Evolutionary conservation across 2,113 vertebrate genomes (phyloP).

Genomic region (Ciconia stormi): DNA sequence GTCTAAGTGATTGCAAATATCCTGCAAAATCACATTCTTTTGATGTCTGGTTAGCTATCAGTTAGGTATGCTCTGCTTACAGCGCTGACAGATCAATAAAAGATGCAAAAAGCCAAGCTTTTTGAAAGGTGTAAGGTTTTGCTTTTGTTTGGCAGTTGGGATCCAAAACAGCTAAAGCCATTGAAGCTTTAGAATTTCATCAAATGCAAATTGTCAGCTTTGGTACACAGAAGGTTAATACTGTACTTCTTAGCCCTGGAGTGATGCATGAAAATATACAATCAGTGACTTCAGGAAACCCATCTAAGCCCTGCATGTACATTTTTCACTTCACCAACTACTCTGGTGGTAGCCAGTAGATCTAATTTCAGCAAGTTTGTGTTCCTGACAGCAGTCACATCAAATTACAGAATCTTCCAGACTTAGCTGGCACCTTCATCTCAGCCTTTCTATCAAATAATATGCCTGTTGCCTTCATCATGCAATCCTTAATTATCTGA

Average conservation of each 20-base stretch:
- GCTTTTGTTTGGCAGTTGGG: not conserved
- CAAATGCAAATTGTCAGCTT: conserved; percentile 4
- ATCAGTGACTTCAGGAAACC: conserved; percentile 48
- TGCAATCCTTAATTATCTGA: conserved; percentile 69
- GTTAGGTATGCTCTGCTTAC: not conserved
- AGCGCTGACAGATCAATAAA: not conserved
- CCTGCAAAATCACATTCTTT: not conserved
- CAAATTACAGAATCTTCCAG: conserved; percentile 64
- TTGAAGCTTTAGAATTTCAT: not conserved
- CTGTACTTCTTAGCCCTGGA: not conserved
- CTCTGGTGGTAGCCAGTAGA: conserved; percentile 32
- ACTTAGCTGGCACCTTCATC: conserved; percentile 66
- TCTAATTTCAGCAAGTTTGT: conserved; percentile 56
- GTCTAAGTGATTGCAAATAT: not conserved
- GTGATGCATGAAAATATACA: conserved; percentile 28
- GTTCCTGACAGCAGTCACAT: conserved; percentile 67
- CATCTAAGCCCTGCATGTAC: conserved; percentile 44
- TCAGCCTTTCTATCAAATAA: conserved; percentile 69
- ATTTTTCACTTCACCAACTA: conserved; percentile 54
- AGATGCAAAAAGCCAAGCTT: not conserved
- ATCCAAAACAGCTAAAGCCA: not conserved
- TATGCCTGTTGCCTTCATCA: conserved; percentile 65
- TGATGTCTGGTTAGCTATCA: not conserved
- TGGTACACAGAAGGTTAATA: conserved; percentile 50
- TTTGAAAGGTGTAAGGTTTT: not conserved